Conservation (phyloP, 2,113 vertebrate species). For the Ursus arctos region DNA sequence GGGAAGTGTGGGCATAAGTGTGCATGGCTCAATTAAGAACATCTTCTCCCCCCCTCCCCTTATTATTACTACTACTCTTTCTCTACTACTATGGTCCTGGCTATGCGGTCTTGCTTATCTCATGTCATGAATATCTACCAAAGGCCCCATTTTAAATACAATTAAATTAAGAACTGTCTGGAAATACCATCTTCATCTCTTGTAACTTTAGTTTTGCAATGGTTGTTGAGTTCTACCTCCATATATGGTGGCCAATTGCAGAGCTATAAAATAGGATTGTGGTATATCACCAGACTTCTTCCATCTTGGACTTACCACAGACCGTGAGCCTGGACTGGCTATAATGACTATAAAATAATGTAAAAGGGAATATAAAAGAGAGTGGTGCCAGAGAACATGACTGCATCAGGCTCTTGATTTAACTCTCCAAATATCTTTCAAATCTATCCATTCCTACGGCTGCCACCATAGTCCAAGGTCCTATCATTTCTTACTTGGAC, state of each 20-base stretch:
- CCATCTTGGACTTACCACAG: no score
- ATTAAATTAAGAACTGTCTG: slow-evolving; percentile 27
- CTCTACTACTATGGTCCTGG: background rate
- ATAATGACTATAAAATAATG: background rate
- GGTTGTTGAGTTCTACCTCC: background rate
- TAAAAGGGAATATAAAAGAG: background rate
- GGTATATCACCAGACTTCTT: background rate
- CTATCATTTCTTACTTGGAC: background rate
- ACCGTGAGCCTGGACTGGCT: background rate
- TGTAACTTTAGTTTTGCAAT: background rate
- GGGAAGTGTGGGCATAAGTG: background rate
- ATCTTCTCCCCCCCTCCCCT: background rate
- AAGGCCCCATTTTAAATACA: background rate
- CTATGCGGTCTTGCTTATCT: background rate
- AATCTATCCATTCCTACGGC: background rate
- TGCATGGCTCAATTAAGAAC: background rate
- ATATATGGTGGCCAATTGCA: background rate
- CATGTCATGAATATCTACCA: background rate
- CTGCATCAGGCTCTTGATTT: background rate
- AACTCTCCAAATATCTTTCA: background rate
- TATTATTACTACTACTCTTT: background rate
- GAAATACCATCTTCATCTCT: background rate
- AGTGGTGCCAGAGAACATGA: background rate
- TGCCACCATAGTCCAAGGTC: background rate
- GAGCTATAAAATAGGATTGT: background rate